These are phyloP conservation scores for Sebastolobus alascanus DNA, from an alignment of 2,797 vertebrate species.

Conservation along the genomic window DNA sequence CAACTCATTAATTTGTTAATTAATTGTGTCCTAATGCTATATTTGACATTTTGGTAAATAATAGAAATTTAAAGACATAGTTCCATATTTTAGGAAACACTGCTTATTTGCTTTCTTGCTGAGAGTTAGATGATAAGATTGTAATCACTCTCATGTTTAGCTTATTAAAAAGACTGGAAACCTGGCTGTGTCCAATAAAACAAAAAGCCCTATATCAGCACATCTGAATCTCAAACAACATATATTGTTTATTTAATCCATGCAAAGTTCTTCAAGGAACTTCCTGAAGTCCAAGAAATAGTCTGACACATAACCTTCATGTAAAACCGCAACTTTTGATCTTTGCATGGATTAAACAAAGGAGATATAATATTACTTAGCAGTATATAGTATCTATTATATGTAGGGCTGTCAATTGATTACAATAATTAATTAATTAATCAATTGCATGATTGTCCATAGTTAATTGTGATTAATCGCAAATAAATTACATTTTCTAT, in stretches of 20 bases:
- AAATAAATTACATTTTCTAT: too few relatives aligned
- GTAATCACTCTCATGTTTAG: background rate
- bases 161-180: background rate
- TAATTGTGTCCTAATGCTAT: background rate
- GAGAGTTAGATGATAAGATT: background rate
- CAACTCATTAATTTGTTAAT: background rate
- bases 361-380: background rate
- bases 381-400: too few relatives aligned
- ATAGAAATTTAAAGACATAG: background rate
- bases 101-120: background rate
- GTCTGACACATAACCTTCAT: background rate
- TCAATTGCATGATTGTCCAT: too few relatives aligned
- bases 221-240: background rate
- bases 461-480: too few relatives aligned
- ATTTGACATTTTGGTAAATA: background rate
- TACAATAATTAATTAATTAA: too few relatives aligned
- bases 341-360: constrained; percentile 1
- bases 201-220: background rate
- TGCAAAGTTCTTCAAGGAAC: background rate
- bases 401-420: too few relatives aligned
- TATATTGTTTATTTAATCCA: background rate
- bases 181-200: background rate
- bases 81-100: background rate
- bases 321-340: too few relatives aligned
- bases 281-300: background rate